phyloP scores from a whole-genome alignment of 2,797 vertebrate species.

The Eulemur coronatus region DNA sequence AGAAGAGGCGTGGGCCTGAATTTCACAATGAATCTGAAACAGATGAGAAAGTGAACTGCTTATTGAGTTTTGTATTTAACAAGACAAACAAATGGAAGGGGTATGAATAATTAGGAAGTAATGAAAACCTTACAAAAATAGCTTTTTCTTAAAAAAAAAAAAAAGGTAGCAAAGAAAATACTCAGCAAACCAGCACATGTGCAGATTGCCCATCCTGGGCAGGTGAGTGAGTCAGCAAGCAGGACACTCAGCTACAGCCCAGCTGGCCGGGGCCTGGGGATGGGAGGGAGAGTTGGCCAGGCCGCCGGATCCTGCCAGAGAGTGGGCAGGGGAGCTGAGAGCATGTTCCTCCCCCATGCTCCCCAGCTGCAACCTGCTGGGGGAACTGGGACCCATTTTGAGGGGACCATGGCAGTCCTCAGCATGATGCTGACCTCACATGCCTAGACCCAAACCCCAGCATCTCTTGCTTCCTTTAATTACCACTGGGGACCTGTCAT shows the following conservation, averaged over 20 bases:
- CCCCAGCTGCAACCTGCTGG: background rate
- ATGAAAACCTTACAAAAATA: slow-evolving; percentile 52
- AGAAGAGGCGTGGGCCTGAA: background rate
- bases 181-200: slow-evolving; percentile 43
- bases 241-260: background rate
- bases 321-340: background rate
- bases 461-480: slow-evolving; percentile 60
- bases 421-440: slow-evolving; percentile 31
- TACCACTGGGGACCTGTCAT: slow-evolving; percentile 48
- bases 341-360: background rate
- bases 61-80: slow-evolving; percentile 54
- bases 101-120: slow-evolving; percentile 52
- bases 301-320: background rate
- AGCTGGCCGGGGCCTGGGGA: background rate
- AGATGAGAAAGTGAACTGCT: slow-evolving; percentile 35
- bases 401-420: background rate
- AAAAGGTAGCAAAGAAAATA: slow-evolving; percentile 41
- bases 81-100: slow-evolving; percentile 54
- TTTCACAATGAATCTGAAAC: slow-evolving; percentile 39
- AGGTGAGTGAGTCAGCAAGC: slow-evolving; percentile 55
- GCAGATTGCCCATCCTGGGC: slow-evolving; percentile 23
- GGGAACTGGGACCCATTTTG: background rate
- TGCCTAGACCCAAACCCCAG: background rate
- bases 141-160: background rate
- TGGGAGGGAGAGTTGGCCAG: too few relatives aligned